These are phyloP conservation scores for Sciurus carolinensis DNA, from an alignment of 2,797 vertebrate species.

Conservation along the genomic window DNA sequence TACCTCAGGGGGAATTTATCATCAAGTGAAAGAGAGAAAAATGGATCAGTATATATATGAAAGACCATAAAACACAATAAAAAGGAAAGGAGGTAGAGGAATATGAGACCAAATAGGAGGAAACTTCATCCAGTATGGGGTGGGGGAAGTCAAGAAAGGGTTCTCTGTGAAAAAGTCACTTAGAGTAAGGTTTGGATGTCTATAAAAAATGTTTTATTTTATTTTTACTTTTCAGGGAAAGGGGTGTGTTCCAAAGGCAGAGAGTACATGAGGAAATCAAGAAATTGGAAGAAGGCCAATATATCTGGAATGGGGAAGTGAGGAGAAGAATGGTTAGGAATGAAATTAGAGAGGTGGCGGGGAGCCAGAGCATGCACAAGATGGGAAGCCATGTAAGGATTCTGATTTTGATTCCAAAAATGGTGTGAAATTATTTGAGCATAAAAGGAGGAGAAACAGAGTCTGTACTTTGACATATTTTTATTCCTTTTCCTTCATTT, in stretches of 20 bases:
- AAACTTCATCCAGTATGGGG: background rate
- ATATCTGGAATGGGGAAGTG: background rate
- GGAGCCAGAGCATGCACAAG: background rate
- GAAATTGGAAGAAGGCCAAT: constrained; percentile 49
- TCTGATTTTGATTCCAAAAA: constrained; percentile 55
- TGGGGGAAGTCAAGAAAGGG: background rate
- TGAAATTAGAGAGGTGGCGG: background rate
- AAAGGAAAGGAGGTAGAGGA: background rate
- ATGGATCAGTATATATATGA: background rate
- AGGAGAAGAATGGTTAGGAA: background rate
- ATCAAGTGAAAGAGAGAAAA: background rate
- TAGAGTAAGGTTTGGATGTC: background rate
- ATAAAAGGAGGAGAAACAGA: constrained; percentile 41
- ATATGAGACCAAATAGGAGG: background rate
- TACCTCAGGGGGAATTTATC: background rate
- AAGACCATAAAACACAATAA: background rate
- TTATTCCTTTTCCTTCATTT: background rate
- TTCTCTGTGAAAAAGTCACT: constrained; percentile 27
- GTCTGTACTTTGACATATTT: constrained; percentile 43
- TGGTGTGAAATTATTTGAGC: constrained; percentile 66
- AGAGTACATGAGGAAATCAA: constrained; percentile 1
- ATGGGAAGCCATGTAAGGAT: background rate
- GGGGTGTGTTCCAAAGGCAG: constrained; percentile 1
- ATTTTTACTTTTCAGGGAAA: constrained; percentile 63
- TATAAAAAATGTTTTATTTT: constrained; percentile 37